These are phyloP conservation scores for Notothenia rossii DNA, from an alignment of 2,113 vertebrate species.

Conservation along the genomic window DNA sequence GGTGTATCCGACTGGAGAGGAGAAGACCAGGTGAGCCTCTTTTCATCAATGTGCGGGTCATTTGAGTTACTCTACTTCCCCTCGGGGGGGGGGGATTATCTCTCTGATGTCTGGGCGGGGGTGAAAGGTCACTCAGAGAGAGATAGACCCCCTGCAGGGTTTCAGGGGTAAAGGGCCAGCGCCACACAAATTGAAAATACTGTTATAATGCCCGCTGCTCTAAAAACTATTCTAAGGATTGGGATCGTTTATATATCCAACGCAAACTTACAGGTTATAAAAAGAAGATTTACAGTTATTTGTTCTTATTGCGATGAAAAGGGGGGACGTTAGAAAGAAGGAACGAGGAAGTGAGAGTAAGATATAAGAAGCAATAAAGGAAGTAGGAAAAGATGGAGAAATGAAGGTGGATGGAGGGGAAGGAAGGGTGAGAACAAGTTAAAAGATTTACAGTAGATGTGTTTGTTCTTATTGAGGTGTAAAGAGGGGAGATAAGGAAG, in stretches of 20 bases:
- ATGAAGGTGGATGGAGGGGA: neutral
- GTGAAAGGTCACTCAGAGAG: conserved; percentile 1
- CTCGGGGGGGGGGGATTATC: conserved; percentile 4
- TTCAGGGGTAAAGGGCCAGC: neutral
- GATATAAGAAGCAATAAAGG: too few species aligned
- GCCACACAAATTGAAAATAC: conserved; percentile 9
- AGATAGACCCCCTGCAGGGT: neutral
- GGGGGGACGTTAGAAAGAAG: neutral
- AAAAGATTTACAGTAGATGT: too few species aligned
- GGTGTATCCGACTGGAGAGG: conserved; percentile 93
- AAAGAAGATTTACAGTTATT: neutral
- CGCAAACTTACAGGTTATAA: too few species aligned
- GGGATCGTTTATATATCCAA: neutral
- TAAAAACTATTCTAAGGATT: neutral
- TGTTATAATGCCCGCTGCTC: too few species aligned
- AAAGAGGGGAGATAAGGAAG: neutral
- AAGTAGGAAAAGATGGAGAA: too few species aligned
- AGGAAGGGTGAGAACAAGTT: too few species aligned
- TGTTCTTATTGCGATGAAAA: neutral
- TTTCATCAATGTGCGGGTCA: neutral
- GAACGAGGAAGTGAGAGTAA: neutral
- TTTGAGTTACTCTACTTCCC: neutral
- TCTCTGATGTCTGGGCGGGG: neutral
- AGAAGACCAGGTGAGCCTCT: neutral
- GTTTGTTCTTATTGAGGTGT: neutral